These are phyloP conservation scores for Yponomeuta sedellus DNA, from an alignment of 2,888 invertebrate genomes.

Conservation along the genomic window DNA sequence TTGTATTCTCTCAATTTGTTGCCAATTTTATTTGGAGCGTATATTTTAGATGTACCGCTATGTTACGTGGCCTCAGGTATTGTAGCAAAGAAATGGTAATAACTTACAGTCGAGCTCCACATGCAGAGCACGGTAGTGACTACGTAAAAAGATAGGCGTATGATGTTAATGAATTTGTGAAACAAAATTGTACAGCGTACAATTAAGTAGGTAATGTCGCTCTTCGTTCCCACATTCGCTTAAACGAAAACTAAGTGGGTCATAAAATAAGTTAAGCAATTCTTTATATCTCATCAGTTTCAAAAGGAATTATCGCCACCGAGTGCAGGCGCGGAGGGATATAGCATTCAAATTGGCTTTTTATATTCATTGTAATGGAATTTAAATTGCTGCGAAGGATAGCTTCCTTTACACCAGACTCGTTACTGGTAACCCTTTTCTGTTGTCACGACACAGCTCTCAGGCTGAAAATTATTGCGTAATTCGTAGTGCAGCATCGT, in stretches of 20 bases:
- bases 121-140: too few species aligned
- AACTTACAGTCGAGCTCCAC: slow-evolving; percentile 12
- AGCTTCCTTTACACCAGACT: slow-evolving; percentile 53
- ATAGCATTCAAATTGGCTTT: slow-evolving; percentile 54
- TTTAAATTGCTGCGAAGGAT: slow-evolving; percentile 59
- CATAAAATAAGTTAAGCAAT: slow-evolving; percentile 9
- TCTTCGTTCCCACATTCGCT: not conserved
- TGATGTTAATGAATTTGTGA: too few species aligned
- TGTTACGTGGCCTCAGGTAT: not conserved
- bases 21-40: not conserved
- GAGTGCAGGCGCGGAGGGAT: slow-evolving; percentile 28
- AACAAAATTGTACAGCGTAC: too few species aligned
- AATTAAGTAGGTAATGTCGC: not conserved
- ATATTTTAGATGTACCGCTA: not conserved
- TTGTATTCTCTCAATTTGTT: not conserved
- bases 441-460: slow-evolving; percentile 41
- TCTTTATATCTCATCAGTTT: slow-evolving; percentile 21
- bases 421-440: slow-evolving; percentile 47
- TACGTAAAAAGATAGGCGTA: too few species aligned
- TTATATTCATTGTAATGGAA: slow-evolving; percentile 61
- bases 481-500: not conserved
- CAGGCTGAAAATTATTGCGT: slow-evolving; percentile 5
- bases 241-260: slow-evolving; percentile 1
- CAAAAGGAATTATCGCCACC: slow-evolving; percentile 36
- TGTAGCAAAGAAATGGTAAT: not conserved